Base-by-base conservation (phyloP, 2,888 invertebrate species). In the Branchellion lobata region DNA sequence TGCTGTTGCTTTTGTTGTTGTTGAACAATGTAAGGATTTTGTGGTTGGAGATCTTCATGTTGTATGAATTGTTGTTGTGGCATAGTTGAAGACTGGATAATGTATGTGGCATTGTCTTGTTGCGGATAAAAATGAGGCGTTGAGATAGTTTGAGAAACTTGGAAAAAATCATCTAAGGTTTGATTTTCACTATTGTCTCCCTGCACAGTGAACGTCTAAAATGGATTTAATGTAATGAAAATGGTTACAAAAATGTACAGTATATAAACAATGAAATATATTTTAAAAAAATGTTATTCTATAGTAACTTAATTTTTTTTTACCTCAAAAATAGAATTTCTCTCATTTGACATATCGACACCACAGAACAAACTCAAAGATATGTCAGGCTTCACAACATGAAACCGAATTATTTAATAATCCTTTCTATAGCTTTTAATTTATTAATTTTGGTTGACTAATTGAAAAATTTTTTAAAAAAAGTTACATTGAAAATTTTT, bases 311-410 rank as follows among this genome's bases (percentile, higher is more conserved):
- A 57, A 3, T 57, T 57, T 57, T 24, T 24, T 24, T 24, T 57
- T 57, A 57, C 61, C 61, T 57, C 61, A 57, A 57, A 57, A 24
- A 57, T 57, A 18, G 61, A 57, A 57, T n/a, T 57, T 57, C 61
- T 57, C 21, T 18, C 61, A n/a, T 57, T 57, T 24, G 61, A 57
- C 61, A 57, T 57, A 14, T 57, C 21, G 5, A 14, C 40, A 40
- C n/a, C n/a, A n/a, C n/a, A n/a, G n/a, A n/a, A n/a, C n/a, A n/a
- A n/a, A n/a, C n/a, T n/a, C n/a, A 40, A 40, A 14, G 14, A 40
- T 40, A 8, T 14, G 40, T 40, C 14, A 40, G 8, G 14, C 14
- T 40, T 40, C 40, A 5, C 40, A 40, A n/a, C n/a, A n/a, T n/a
- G n/a, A n/a, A n/a, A n/a, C n/a, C n/a, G 14, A 40, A 8, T 40